phyloP scores from a whole-genome alignment of 2,888 invertebrate genomes.

The Erannis defoliaria region DNA sequence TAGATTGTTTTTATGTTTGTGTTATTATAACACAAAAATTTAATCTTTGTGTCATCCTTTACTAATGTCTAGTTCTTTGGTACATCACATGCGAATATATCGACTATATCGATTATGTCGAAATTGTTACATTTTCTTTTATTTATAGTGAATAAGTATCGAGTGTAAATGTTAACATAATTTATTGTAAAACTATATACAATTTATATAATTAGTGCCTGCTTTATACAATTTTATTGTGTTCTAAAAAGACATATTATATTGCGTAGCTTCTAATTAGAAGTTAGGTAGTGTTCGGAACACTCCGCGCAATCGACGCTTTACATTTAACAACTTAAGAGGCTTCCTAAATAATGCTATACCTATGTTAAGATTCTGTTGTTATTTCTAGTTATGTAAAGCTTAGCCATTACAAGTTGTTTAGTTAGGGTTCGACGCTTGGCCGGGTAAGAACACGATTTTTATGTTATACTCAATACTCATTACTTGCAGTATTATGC shows the following conservation, averaged over 20 bases:
- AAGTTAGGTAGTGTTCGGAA: constrained; percentile 71
- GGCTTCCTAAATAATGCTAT: constrained; percentile 83
- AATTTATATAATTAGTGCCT: constrained; percentile 84
- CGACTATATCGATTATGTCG: constrained; percentile 58
- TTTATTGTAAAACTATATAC: constrained; percentile 84
- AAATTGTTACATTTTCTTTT: constrained; percentile 67
- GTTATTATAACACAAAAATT: constrained; percentile 37
- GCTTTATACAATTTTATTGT: constrained; percentile 78
- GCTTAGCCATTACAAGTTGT: constrained; percentile 83
- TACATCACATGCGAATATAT: constrained; percentile 57
- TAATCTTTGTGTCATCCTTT: constrained; percentile 24
- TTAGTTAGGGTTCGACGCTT: constrained; percentile 59
- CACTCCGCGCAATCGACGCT: constrained; percentile 62
- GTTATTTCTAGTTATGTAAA: constrained; percentile 84
- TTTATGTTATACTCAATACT: background rate
- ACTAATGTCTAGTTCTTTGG: constrained; percentile 68
- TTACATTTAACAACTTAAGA: constrained; percentile 73
- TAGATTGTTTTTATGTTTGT: constrained; percentile 23
- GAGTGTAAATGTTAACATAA: constrained; percentile 82
- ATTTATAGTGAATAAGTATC: constrained; percentile 76
- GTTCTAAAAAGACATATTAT: constrained; percentile 80
- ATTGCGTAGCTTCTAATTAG: constrained; percentile 71
- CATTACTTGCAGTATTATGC: background rate
- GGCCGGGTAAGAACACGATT: background rate
- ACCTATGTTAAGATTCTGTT: constrained; percentile 82